Percentiles rank a stretch among this genome's conserved stretches.
phyloP scores from a whole-genome alignment of 2,888 invertebrate species.

The Limnephilus rhombicus region DNA sequence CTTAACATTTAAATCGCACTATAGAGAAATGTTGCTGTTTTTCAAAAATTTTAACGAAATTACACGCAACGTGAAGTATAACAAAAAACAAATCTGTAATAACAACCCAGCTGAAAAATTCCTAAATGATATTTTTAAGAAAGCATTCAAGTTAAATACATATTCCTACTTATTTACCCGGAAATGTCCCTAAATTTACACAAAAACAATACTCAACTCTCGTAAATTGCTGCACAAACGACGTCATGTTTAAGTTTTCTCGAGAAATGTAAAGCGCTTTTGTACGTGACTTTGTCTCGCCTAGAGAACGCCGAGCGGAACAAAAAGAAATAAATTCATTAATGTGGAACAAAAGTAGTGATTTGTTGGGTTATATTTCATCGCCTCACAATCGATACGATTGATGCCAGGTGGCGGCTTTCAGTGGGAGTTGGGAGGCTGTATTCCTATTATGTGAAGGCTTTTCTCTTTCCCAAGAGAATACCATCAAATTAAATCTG shows the following conservation, averaged over 20 bases:
- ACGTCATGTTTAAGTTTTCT: neutral
- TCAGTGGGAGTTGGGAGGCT: neutral
- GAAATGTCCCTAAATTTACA: neutral
- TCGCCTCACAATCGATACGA: neutral
- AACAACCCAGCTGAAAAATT: no score
- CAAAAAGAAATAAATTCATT: neutral
- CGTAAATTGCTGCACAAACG: neutral
- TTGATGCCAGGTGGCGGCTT: neutral
- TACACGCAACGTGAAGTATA: no score
- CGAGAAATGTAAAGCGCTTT: constrained; percentile 2
- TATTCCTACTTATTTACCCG: neutral
- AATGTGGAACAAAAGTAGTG: neutral
- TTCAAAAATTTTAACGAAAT: no score
- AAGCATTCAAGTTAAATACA: no score
- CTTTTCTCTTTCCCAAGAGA: neutral
- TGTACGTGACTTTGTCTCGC: constrained; percentile 13
- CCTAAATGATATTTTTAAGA: no score
- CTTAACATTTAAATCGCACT: no score
- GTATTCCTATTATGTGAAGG: neutral
- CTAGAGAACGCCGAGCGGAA: constrained; percentile 3
- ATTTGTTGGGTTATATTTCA: neutral
- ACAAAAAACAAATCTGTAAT: no score
- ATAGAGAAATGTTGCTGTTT: no score
- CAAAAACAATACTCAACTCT: neutral
- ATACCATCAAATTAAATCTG: neutral